These are phyloP conservation scores for Amphipoea lucens DNA, from an alignment of 2,888 invertebrate genomes.

Conservation along the genomic window DNA sequence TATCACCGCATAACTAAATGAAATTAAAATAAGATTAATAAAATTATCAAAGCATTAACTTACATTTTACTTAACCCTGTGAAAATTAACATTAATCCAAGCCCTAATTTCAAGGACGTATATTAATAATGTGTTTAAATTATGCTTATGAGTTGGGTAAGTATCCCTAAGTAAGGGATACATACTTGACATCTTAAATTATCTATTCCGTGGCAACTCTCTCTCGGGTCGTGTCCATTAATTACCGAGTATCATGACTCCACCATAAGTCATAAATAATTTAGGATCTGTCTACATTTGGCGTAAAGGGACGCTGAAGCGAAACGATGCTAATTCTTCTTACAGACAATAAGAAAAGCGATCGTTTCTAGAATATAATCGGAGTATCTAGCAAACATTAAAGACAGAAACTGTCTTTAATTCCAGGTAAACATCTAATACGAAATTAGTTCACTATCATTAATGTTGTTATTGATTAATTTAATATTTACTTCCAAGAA, in stretches of 20 bases:
- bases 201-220: slow-evolving; percentile 37
- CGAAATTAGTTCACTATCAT: neutral
- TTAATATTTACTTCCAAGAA: neutral
- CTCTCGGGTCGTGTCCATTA: slow-evolving; percentile 50
- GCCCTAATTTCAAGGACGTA: slow-evolving; percentile 12
- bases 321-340: neutral
- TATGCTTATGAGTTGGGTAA: slow-evolving; percentile 32
- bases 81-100: slow-evolving; percentile 12
- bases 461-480: neutral
- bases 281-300: slow-evolving; percentile 1
- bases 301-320: neutral
- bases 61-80: neutral
- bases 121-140: slow-evolving; percentile 45
- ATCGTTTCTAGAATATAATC: neutral
- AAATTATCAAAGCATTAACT: slow-evolving; percentile 1
- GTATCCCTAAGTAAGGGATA: slow-evolving; percentile 45
- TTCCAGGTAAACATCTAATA: neutral
- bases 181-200: slow-evolving; percentile 50
- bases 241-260: slow-evolving; percentile 46
- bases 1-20: neutral
- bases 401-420: neutral
- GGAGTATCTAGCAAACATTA: neutral
- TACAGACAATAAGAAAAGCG: neutral
- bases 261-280: slow-evolving; percentile 45
- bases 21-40: neutral